These are phyloP conservation scores for Ianthella basta DNA, from an alignment of 37 sponge, comb jelly and placozoan genomes.

Conservation along the genomic window DNA sequence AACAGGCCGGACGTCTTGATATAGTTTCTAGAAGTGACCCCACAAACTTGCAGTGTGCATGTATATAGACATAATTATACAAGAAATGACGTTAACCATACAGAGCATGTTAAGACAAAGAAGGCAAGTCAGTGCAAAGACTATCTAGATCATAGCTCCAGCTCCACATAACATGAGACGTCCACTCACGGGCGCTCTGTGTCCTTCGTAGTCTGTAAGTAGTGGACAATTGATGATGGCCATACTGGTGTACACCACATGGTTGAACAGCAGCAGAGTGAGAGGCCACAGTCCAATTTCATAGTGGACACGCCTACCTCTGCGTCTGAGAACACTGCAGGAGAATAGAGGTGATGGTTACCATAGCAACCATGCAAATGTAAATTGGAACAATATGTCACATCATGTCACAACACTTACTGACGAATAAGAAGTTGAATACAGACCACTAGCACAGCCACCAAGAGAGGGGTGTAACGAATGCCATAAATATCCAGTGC, in stretches of 20 bases:
- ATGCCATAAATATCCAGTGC: conserved; percentile 52
- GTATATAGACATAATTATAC: too few relatives aligned
- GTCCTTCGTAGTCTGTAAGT: background rate
- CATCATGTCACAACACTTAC: too few relatives aligned
- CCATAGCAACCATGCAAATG: too few relatives aligned
- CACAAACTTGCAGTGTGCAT: too few relatives aligned
- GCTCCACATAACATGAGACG: background rate
- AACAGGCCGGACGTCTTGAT: too few relatives aligned
- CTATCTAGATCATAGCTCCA: too few relatives aligned
- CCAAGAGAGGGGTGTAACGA: conserved; percentile 51
- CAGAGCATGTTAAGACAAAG: too few relatives aligned
- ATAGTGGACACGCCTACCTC: background rate
- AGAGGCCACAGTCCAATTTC: background rate
- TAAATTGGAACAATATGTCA: too few relatives aligned
- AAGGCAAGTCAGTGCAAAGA: too few relatives aligned
- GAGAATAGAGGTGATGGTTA: too few relatives aligned
- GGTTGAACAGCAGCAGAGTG: background rate
- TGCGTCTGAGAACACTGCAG: background rate
- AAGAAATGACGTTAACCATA: too few relatives aligned
- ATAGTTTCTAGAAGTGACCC: too few relatives aligned
- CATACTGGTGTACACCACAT: background rate
- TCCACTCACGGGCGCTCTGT: background rate
- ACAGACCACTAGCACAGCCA: conserved; percentile 2
- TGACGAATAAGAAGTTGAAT: background rate
- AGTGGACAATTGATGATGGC: background rate